Evolutionary conservation across 2,113 vertebrate genomes (phyloP).

Genomic region (Anser cygnoides): DNA sequence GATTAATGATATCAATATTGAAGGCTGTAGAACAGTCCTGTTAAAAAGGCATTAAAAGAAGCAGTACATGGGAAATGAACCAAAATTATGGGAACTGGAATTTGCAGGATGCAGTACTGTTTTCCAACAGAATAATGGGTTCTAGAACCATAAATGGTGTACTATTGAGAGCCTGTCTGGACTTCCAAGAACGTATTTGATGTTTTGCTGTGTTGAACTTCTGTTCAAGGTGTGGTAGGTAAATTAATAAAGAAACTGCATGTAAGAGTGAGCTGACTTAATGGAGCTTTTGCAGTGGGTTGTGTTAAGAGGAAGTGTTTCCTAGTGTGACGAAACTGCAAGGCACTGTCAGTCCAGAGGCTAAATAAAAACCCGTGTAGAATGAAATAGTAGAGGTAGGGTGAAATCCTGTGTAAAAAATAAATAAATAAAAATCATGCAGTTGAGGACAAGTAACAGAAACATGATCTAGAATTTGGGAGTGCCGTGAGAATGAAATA

Average conservation of each 20-base stretch:
- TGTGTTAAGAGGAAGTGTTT: background rate
- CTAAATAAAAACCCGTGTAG: background rate
- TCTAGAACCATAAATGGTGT: background rate
- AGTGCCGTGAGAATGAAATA: background rate
- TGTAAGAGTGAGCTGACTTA: background rate
- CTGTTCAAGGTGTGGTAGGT: background rate
- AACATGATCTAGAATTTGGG: background rate
- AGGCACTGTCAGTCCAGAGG: background rate
- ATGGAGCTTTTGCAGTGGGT: background rate
- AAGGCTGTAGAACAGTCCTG: background rate
- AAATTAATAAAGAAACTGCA: background rate
- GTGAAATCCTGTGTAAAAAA: background rate
- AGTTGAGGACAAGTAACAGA: background rate
- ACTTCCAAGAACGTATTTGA: background rate
- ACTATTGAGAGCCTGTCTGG: background rate
- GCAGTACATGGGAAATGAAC: background rate
- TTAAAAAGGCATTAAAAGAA: background rate
- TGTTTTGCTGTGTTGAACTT: background rate
- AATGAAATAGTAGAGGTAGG: background rate
- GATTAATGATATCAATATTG: background rate
- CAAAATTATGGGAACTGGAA: background rate
- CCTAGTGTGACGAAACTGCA: background rate
- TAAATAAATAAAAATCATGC: background rate
- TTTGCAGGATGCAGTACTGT: background rate
- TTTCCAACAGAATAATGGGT: background rate